phyloP scores from a whole-genome alignment of 1,140 invertebrate genomes.

The Berghia stephanieae region DNA sequence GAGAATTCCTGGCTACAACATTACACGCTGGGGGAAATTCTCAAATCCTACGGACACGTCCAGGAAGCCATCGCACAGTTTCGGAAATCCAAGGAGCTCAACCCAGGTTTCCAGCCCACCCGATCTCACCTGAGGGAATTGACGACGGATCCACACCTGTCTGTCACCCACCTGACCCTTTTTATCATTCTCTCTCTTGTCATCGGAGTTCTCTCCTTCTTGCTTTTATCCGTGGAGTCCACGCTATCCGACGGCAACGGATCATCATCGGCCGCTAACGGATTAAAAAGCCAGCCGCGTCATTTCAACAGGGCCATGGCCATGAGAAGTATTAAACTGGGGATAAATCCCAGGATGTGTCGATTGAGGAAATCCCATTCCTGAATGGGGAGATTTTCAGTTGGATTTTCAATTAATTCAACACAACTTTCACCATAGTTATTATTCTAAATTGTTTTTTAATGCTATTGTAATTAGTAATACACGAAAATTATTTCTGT shows the following conservation, averaged over 20 bases:
- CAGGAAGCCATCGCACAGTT: conserved; percentile 84
- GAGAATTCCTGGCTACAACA: conserved; percentile 90
- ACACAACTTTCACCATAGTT: too few relatives aligned
- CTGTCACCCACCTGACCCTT: conserved; percentile 75
- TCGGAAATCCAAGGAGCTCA: conserved; percentile 80
- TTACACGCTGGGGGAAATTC: conserved; percentile 77
- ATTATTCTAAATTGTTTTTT: too few relatives aligned
- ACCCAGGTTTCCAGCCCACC: conserved; percentile 84
- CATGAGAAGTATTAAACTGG: conserved; percentile 78
- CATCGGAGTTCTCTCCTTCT: conserved; percentile 78
- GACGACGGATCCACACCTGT: conserved; percentile 55
- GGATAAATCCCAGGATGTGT: conserved; percentile 67
- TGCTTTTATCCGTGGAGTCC: conserved; percentile 78
- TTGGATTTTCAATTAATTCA: too few relatives aligned
- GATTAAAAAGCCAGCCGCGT: conserved; percentile 71
- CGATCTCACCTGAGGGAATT: conserved; percentile 78
- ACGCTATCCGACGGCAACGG: conserved; percentile 73
- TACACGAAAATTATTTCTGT: too few relatives aligned
- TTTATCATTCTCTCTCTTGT: conserved; percentile 87
- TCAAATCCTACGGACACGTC: conserved; percentile 81
- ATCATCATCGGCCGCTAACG: conserved; percentile 72
- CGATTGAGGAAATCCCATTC: conserved; percentile 60
- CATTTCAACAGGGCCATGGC: conserved; percentile 88
- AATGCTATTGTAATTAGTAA: too few relatives aligned
- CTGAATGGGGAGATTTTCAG: too few relatives aligned